A percentile compares a stretch with the other conserved stretches of the same genome.
These are phyloP conservation scores for Caenorhabditis plicata DNA, from an alignment of 2,888 invertebrate genomes.

Conservation along the genomic window DNA sequence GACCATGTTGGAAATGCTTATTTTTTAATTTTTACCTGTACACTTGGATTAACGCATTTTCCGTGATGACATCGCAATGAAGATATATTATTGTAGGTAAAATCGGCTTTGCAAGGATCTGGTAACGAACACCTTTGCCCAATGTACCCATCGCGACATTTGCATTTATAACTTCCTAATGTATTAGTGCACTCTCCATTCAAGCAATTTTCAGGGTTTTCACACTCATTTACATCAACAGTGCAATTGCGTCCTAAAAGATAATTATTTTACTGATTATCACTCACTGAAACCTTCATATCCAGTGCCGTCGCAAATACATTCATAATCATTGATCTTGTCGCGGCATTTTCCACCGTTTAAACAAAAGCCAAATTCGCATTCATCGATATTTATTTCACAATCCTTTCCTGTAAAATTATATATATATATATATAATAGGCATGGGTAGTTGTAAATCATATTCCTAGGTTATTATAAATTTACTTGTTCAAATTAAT, in stretches of 20 bases:
- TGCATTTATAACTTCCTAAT: conserved; percentile 55
- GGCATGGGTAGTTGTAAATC: background rate
- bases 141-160: conserved; percentile 46
- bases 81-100: conserved; percentile 43
- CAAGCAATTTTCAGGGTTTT: conserved; percentile 44
- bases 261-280: background rate
- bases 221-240: conserved; percentile 60
- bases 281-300: conserved; percentile 26
- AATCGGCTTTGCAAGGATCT: conserved; percentile 56
- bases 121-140: conserved; percentile 46
- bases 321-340: conserved; percentile 59
- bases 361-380: conserved; percentile 47
- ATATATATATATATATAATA: too few relatives aligned
- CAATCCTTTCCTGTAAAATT: too few relatives aligned
- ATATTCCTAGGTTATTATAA: too few relatives aligned
- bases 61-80: conserved; percentile 47
- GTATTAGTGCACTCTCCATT: conserved; percentile 58
- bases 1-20: too few relatives aligned
- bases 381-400: conserved; percentile 61
- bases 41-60: conserved; percentile 42
- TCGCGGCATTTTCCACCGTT: conserved; percentile 55
- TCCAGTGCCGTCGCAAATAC: conserved; percentile 56
- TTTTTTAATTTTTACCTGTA: too few relatives aligned
- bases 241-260: conserved; percentile 49
- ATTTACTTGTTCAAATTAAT: too few relatives aligned